Evolutionary conservation across 2,113 vertebrate genomes (phyloP), one percentile per base, ranked within the genome.

Genomic region (Forbesichthys papilliferus): DNA sequence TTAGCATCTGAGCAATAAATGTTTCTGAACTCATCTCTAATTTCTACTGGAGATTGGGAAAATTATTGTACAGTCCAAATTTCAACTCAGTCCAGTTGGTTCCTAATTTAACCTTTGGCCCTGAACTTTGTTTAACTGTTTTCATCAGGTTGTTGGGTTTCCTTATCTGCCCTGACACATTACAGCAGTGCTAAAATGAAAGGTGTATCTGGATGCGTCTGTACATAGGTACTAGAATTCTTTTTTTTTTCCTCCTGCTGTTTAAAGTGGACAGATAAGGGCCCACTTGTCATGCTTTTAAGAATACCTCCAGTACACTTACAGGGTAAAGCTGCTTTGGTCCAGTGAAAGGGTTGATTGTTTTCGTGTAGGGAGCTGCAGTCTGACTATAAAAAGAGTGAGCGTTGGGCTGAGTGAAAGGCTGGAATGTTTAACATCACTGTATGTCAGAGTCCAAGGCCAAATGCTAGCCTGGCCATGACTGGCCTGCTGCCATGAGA

Each of bases 381-480:
- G 12, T 66, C 66, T 77, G 13, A 66, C 63, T 79, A 58, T 73
- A 79, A 27, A 79, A 57, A 59, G 73, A 61, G 53, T 61, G 63
- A 79, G 53, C 57, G 16, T 69, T 72, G 66, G 64, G 42, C 79
- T 75, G 68, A 61, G 65, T 59, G 69, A 72, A 71, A 78, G 77
- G 16, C 66, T 83, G 88, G 89, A 91, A 89, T 91, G 82, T 85
- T 13, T 0, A 82, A 77, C 83, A 86, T 88, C 79, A 57, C 67
- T 85, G 71, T 77, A 75, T 70, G 78, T 85, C 65, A 64, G 66
- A 72, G 78, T 89, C 77, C 74, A 81, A 86, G 76, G 74, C 85
- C 87, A 87, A 79, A 86, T 67, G 73, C 75, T 82, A 65, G 49
- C 69, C 51, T 74, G 81, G 79, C 82, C 64, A 52, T 53, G 83